Conservation (phyloP, 2,113 vertebrate species). For the Melanerpes formicivorus region DNA sequence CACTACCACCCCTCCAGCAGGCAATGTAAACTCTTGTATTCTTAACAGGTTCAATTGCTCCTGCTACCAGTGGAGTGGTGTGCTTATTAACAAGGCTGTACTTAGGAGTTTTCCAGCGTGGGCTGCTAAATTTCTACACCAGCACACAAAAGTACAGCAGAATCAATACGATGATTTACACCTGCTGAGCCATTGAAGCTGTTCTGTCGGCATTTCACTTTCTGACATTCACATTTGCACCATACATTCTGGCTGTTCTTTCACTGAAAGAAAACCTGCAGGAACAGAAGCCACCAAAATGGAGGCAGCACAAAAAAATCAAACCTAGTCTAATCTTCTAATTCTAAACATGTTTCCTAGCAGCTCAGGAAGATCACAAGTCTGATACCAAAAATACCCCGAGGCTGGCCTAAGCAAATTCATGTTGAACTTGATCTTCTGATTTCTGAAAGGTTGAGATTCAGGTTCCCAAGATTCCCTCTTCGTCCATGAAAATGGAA, state of each 20-base stretch:
- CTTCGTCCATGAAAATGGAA: background rate
- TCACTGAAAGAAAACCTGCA: background rate
- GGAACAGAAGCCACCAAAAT: background rate
- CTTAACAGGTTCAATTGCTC: background rate
- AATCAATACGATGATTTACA: conserved; percentile 7
- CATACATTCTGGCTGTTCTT: background rate
- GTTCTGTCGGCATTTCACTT: background rate
- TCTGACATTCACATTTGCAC: background rate
- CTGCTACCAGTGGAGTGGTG: background rate
- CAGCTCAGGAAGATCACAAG: background rate
- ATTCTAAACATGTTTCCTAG: background rate
- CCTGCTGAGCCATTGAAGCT: background rate
- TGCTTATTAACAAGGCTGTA: background rate
- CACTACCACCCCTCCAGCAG: background rate
- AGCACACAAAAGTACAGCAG: background rate
- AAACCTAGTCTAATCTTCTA: background rate
- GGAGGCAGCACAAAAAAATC: background rate
- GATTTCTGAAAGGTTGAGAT: background rate
- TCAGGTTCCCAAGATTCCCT: background rate
- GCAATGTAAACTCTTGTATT: background rate
- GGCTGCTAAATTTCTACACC: background rate
- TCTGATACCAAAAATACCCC: background rate
- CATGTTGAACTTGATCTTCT: background rate
- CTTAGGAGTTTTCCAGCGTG: background rate
- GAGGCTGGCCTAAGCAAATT: background rate